Base-by-base conservation (phyloP, 2,888 invertebrate species). In the Thymelicus lineola region DNA sequence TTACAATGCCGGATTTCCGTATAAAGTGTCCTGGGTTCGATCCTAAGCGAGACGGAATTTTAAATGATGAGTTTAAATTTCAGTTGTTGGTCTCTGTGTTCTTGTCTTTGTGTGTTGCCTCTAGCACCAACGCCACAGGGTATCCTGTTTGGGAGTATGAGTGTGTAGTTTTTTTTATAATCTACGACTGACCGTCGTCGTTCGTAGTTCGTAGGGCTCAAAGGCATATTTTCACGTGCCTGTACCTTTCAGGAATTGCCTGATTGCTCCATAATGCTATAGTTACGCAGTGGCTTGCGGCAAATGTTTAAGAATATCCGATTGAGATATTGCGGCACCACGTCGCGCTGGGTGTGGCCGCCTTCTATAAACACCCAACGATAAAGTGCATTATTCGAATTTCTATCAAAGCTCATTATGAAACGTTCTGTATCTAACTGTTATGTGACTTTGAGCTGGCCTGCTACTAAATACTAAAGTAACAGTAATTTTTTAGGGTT, bases 291-390 rank as follows among this genome's bases (percentile, higher is more conserved):
- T 20, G 76, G 77, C 75, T 75, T 75, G 72, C 65, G 42, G 46
- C 61, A 45, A 71, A 55, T 57, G 72, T 66, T 68, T 65, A 71
- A 74, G 76, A 77, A 75, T 76, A 77, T 76, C 74, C 77, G 72
- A 78, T 71, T 73, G 77, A 76, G 79, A 79, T 80, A 81, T 77
- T 82, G 74, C 80, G 76, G 77, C 82, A 83, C 80, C 80, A 82
- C 80, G 82, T 80, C 74, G 79, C 73, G 68, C 68, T 74, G 79
- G 83, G 82, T 81, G 83, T 81, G 82, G 80, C 74, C 74, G 77
- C 80, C 80, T 76, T 74, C 77, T 79, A 75, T 75, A 75, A 75
- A 75, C 76, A 71, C 72, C 77, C 75, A 76, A 75, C 76, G 75
- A 72, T 77, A 77, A 62, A 75, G 75, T 77, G 75, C 75, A 75